Conservation (phyloP, 2,888 invertebrate genomes). For the Rhingia campestris region DNA sequence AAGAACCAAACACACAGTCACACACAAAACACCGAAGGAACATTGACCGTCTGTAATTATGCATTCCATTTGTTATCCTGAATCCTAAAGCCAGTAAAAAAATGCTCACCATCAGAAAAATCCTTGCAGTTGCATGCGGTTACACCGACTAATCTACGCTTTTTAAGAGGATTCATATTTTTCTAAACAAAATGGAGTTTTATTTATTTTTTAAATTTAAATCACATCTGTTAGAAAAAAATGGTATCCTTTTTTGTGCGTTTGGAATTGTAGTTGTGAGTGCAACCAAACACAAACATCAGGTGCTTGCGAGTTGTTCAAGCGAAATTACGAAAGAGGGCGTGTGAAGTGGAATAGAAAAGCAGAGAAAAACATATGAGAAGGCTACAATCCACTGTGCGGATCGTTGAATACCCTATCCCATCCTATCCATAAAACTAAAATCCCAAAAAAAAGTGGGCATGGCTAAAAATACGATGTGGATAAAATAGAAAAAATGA, state of each 20-base stretch:
- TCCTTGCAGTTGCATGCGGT: conserved; percentile 3
- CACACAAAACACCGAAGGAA: background rate
- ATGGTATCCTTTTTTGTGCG: background rate
- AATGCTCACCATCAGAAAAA: conserved; percentile 1
- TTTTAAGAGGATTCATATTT: conserved; percentile 15
- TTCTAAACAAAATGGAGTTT: background rate
- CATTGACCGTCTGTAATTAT: conserved; percentile 46
- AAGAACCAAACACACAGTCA: background rate
- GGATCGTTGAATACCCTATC: too few species aligned
- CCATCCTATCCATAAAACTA: too few species aligned
- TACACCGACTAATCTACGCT: background rate
- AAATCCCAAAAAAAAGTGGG: too few species aligned
- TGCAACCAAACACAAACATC: conserved; percentile 36
- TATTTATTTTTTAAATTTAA: conserved; percentile 13
- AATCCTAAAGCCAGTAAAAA: conserved; percentile 4
- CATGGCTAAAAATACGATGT: too few species aligned
- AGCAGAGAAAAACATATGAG: too few species aligned
- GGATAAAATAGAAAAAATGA: too few species aligned
- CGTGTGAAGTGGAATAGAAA: too few species aligned
- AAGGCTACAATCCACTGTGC: too few species aligned
- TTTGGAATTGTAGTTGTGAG: conserved; percentile 33
- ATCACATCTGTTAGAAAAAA: conserved; percentile 12
- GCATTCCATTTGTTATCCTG: conserved; percentile 44
- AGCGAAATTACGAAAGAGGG: conserved; percentile 40
- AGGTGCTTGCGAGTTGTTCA: conserved; percentile 43